A percentile compares a stretch with the other conserved stretches of the same genome.
Evolutionary conservation across 2,888 invertebrate genomes (phyloP).

Genomic region (Melanophora roralis): DNA sequence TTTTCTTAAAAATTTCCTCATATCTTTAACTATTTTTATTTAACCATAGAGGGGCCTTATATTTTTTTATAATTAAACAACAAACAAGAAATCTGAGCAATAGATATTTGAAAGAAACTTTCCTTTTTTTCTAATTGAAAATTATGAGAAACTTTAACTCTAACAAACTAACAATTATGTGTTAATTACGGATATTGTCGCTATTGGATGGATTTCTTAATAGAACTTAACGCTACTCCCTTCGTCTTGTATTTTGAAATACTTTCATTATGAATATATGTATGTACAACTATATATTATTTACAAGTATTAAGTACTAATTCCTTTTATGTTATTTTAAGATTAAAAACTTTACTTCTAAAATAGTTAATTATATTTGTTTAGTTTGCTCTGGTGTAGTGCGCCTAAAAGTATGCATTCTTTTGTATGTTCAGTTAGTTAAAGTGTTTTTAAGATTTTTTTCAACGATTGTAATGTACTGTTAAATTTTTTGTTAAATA

Average conservation of each 20-base stretch:
- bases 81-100: background rate
- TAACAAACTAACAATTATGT: constrained; percentile 28
- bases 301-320: background rate
- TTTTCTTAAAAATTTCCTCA: constrained; percentile 39
- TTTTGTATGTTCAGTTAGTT: constrained; percentile 52
- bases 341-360: background rate
- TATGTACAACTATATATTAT: background rate
- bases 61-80: background rate
- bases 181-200: constrained; percentile 39
- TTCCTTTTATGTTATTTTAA: background rate
- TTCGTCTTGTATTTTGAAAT: constrained; percentile 12
- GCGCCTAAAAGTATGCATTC: constrained; percentile 45
- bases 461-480: background rate
- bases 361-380: constrained; percentile 22
- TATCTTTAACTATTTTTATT: background rate
- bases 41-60: background rate
- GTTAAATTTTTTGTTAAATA: background rate
- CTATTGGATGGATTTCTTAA: constrained; percentile 44
- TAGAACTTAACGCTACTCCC: background rate
- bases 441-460: background rate
- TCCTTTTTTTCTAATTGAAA: background rate
- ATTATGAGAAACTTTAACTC: background rate
- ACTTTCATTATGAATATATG: background rate
- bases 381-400: background rate
- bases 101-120: background rate